These are phyloP conservation scores for Macrophya annulata DNA, from an alignment of 2,888 invertebrate genomes.

Conservation along the genomic window DNA sequence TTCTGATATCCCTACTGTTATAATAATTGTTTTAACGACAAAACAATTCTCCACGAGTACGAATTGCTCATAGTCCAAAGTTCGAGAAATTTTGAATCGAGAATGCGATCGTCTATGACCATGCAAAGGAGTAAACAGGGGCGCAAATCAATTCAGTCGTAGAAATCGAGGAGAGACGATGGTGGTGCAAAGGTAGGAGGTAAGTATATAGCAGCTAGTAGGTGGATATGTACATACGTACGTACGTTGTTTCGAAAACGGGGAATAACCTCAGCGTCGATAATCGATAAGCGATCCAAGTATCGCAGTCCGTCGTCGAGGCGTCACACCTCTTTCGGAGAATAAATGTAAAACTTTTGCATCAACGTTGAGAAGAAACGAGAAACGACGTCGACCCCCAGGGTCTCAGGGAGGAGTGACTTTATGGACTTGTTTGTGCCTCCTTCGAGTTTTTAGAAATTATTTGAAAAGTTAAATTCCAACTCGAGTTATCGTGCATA, in stretches of 20 bases:
- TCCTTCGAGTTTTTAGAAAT: slow-evolving; percentile 68
- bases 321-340: slow-evolving; percentile 40
- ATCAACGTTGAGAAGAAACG: neutral
- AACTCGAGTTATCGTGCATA: slow-evolving; percentile 56
- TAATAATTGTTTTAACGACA: neutral
- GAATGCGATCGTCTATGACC: slow-evolving; percentile 35
- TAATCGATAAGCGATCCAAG: slow-evolving; percentile 50
- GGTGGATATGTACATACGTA: neutral
- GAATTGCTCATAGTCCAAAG: slow-evolving; percentile 22
- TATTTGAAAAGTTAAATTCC: slow-evolving; percentile 71
- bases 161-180: slow-evolving; percentile 21
- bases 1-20: neutral
- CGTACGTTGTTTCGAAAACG: slow-evolving; percentile 43
- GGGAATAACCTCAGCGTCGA: slow-evolving; percentile 29
- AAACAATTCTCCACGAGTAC: neutral
- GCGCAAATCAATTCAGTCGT: slow-evolving; percentile 48
- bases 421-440: slow-evolving; percentile 76
- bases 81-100: slow-evolving; percentile 9
- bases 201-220: neutral
- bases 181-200: neutral
- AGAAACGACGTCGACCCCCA: slow-evolving; percentile 48
- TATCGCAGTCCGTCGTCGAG: slow-evolving; percentile 51
- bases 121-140: slow-evolving; percentile 43
- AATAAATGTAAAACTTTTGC: slow-evolving; percentile 53
- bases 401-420: slow-evolving; percentile 60